A percentile compares a stretch with the other conserved stretches of the same genome.
These are phyloP conservation scores for Gonatopus flavifemur DNA, from an alignment of 1,140 invertebrate genomes.

Conservation along the genomic window DNA sequence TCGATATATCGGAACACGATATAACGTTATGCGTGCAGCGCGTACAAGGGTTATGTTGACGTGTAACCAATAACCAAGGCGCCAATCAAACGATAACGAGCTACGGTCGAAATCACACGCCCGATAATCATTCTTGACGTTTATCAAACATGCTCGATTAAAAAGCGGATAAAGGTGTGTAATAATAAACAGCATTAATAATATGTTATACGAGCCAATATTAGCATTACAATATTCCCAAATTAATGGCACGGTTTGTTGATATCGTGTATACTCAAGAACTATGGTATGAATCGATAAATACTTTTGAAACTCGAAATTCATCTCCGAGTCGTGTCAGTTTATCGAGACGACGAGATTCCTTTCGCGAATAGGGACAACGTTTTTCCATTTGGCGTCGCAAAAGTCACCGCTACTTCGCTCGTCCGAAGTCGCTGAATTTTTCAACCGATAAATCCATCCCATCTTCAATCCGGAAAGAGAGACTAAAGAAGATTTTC, in stretches of 20 bases:
- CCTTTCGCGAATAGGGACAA: conserved; percentile 42
- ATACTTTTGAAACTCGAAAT: no score
- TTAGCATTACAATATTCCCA: no score
- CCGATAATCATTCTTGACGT: conserved; percentile 9
- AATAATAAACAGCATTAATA: no score
- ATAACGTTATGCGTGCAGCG: conserved; percentile 1
- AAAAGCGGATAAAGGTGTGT: no score
- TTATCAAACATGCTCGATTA: no score
- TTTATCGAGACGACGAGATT: no score
- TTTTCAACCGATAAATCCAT: conserved; percentile 45
- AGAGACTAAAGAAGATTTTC: conserved; percentile 29
- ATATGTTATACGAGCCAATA: no score
- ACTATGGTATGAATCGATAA: no score
- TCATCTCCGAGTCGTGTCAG: no score
- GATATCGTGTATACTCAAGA: no score
- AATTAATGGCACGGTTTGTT: no score
- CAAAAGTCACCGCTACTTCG: conserved; percentile 18
- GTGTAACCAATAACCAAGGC: conserved; percentile 15
- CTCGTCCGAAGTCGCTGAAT: conserved; percentile 32
- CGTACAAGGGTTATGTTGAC: not conserved
- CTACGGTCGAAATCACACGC: conserved; percentile 9
- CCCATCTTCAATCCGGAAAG: conserved; percentile 13
- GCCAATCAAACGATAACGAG: conserved; percentile 35
- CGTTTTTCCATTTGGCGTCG: conserved; percentile 47
- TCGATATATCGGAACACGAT: no score